These are phyloP conservation scores for Lasaia peninsularis DNA, from an alignment of 1,140 invertebrate species.

Conservation along the genomic window DNA sequence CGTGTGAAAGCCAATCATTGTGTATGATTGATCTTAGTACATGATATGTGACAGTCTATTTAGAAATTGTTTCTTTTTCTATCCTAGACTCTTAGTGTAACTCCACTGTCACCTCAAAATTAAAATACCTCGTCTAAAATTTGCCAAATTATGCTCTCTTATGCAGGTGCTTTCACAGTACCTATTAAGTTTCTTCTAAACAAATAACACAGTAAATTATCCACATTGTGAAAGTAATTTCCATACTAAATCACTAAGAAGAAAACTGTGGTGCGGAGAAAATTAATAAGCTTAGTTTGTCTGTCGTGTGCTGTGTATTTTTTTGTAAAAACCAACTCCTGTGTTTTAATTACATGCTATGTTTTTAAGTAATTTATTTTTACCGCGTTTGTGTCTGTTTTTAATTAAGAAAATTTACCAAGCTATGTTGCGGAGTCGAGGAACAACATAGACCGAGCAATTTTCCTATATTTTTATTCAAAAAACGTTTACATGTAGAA, in stretches of 20 bases:
- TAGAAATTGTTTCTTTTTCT: too few relatives aligned
- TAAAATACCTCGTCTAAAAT: too few relatives aligned
- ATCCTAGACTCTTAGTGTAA: too few relatives aligned
- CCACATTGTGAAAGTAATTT: neutral
- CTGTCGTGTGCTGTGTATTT: constrained; percentile 5
- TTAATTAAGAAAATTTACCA: constrained; percentile 6
- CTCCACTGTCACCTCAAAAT: too few relatives aligned
- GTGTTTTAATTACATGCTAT: constrained; percentile 1
- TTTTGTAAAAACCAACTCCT: constrained; percentile 1
- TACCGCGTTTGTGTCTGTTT: constrained; percentile 2
- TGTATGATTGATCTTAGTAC: too few relatives aligned
- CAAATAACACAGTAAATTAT: neutral
- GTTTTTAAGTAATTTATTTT: constrained; percentile 9
- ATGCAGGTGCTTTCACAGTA: too few relatives aligned
- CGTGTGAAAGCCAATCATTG: too few relatives aligned
- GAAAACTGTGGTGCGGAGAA: neutral
- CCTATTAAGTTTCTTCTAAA: neutral
- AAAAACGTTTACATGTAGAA: too few relatives aligned
- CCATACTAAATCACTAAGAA: constrained; percentile 6
- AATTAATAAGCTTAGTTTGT: constrained; percentile 10
- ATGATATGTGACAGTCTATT: too few relatives aligned
- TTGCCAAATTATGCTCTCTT: too few relatives aligned
- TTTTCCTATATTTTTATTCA: neutral
- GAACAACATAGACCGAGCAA: neutral
- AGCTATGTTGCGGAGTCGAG: neutral